Evolutionary conservation across 2,113 vertebrate genomes (phyloP).

Genomic region (Chrysochloris asiatica): DNA sequence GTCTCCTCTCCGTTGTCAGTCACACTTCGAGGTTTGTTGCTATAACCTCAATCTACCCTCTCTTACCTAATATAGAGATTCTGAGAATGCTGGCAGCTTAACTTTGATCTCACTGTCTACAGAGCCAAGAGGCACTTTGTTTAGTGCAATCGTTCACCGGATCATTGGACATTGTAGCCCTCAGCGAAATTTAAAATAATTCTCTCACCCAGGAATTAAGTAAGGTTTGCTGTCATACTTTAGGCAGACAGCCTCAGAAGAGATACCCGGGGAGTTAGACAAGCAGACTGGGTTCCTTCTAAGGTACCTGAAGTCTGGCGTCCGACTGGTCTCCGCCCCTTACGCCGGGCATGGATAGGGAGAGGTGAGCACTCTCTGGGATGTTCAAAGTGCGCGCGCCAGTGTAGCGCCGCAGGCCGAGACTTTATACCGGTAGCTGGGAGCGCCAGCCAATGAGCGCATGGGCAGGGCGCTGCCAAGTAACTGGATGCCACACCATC

Average conservation of each 20-base stretch:
- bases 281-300: background rate
- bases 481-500: slow-evolving; percentile 56
- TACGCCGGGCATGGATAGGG: background rate
- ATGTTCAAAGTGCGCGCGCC: background rate
- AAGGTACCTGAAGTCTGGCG: background rate
- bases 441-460: background rate
- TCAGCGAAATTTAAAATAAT: background rate
- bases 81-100: background rate
- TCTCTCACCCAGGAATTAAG: background rate
- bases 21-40: background rate
- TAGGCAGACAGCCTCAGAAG: background rate
- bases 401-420: background rate
- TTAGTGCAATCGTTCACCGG: background rate
- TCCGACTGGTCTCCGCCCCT: background rate
- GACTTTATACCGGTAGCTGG: slow-evolving; percentile 48
- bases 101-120: background rate
- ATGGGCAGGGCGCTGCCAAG: background rate
- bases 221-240: background rate
- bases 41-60: background rate
- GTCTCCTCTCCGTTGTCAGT: background rate
- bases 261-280: background rate
- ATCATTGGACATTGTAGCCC: background rate
- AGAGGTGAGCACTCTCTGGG: background rate
- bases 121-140: background rate
- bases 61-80: background rate